Evolutionary conservation across 2,888 invertebrate genomes (phyloP).

Genomic region (Drosophila diplacantha): DNA sequence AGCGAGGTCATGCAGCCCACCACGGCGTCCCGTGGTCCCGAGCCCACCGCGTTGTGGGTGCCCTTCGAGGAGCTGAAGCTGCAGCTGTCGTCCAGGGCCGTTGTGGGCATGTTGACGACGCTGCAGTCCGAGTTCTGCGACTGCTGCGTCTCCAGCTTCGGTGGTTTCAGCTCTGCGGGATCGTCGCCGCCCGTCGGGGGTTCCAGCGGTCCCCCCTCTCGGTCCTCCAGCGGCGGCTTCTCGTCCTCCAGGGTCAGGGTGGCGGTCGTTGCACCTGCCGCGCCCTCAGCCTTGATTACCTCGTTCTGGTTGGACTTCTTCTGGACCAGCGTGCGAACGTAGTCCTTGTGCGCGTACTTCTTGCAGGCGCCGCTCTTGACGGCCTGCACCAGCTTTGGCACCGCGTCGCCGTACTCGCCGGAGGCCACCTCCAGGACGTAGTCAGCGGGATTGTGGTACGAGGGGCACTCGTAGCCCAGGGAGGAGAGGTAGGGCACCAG

Average conservation of each 20-base stretch:
- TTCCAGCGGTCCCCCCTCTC: constrained; percentile 57
- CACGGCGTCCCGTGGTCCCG: constrained; percentile 45
- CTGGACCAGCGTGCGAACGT: constrained; percentile 59
- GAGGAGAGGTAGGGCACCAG: constrained; percentile 92
- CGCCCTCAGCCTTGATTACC: constrained; percentile 77
- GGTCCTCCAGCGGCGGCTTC: constrained; percentile 74
- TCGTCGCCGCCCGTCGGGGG: constrained; percentile 64
- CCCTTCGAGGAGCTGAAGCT: constrained; percentile 71
- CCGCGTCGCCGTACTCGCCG: constrained; percentile 95
- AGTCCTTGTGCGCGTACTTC: constrained; percentile 78
- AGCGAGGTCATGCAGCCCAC: constrained; percentile 84
- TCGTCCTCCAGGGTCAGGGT: constrained; percentile 78
- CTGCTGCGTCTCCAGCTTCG: constrained; percentile 71
- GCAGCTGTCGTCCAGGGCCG: constrained; percentile 65
- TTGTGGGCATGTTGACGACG: constrained; percentile 66
- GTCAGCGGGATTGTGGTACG: constrained; percentile 98
- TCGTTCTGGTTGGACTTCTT: constrained; percentile 78
- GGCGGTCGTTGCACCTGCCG: constrained; percentile 56
- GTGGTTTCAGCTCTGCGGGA: constrained; percentile 77
- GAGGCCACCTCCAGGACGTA: constrained; percentile 98
- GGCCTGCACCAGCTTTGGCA: constrained; percentile 89
- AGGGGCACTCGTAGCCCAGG: constrained; percentile 92
- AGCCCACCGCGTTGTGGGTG: constrained; percentile 77
- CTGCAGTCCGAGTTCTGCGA: constrained; percentile 75
- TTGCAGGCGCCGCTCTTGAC: constrained; percentile 89